Base-by-base conservation (phyloP, 2,888 invertebrate species). In the Capitulum mitella region DNA sequence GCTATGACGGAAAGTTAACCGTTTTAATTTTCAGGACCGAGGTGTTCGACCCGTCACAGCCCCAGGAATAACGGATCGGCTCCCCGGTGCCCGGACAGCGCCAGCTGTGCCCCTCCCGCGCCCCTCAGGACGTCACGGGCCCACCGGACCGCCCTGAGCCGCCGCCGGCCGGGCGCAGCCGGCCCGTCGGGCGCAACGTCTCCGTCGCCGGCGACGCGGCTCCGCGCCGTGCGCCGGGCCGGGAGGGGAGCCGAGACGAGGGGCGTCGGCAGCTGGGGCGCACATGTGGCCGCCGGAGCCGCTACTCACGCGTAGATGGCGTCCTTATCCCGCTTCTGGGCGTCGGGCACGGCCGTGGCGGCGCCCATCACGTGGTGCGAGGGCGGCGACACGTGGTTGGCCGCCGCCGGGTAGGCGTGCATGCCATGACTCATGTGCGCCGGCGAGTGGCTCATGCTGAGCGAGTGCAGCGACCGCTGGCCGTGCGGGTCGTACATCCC, bases 281-380 rank as follows among this genome's bases (percentile, higher is more conserved):
- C 58, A 58, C 58, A 58, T 58, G n/a, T n/a, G 58, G 58, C 10
- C 29, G 6, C 64, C 34, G 26, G 22, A 1, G 19, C 37, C 14
- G 54, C 51, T 83, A 91, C 95, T 93, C 90, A 97, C 97, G 97
- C 96, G 89, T 97, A 97, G 87, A 97, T 97, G 86, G 97, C 95
- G 90, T 97, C 97, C 90, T 97, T 97, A 90, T 97, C 97, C 86
- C 97, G 90, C 89, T 97, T 97, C 89, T 95, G 95, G 84, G 95
- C 95, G 88, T 95, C 94, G 84, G 95, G 94, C 81, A 90, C 90
- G 78, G 81, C 80, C 46, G 80, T 79, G 80, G 81, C 80, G 40
- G 80, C 78, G 75, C 78, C 81, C 43, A 77, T 77, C 70, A 81
- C 81, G 78, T 81, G 81, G 78, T 82, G 81, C 43, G 82, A 77